Percentiles rank a stretch among this genome's conserved stretches.
These are phyloP conservation scores for Chelmon rostratus DNA, from an alignment of 2,797 vertebrate genomes.

Conservation along the genomic window DNA sequence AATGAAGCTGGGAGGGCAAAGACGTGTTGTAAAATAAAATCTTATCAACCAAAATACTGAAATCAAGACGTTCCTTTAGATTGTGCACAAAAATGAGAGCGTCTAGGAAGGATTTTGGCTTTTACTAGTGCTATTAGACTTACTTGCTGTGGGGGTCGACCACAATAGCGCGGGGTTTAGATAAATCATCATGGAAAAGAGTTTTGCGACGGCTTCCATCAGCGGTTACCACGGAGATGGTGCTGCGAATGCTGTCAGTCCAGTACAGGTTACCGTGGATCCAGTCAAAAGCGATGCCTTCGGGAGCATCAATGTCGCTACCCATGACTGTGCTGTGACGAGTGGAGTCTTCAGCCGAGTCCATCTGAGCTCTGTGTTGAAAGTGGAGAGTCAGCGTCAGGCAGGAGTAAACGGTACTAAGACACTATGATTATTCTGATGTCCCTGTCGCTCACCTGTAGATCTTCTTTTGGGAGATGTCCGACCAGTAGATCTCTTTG, in stretches of 20 bases:
- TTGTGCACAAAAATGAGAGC: neutral
- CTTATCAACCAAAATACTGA: neutral
- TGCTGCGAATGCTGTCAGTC: constrained; percentile 90
- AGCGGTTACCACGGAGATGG: constrained; percentile 88
- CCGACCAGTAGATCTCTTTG: constrained; percentile 93
- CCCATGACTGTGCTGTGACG: constrained; percentile 82
- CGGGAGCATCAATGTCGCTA: constrained; percentile 84
- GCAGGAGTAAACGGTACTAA: neutral
- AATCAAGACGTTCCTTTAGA: neutral
- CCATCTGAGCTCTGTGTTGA: constrained; percentile 84
- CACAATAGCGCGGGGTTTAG: constrained; percentile 90
- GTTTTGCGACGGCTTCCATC: constrained; percentile 88
- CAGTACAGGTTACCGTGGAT: constrained; percentile 93
- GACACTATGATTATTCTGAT: accelerated
- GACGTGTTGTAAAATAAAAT: constrained; percentile 1
- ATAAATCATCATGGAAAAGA: constrained; percentile 82
- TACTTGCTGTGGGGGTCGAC: constrained; percentile 92
- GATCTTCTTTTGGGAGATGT: constrained; percentile 91
- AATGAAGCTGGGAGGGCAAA: constrained; percentile 86
- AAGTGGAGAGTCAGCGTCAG: constrained; percentile 15
- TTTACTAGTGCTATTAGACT: constrained; percentile 21
- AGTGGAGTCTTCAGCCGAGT: constrained; percentile 79
- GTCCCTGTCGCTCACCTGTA: constrained; percentile 85
- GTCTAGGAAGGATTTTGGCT: neutral
- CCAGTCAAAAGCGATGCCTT: constrained; percentile 94